A percentile compares a stretch with the other conserved stretches of the same genome.
Conservation (phyloP, 2,888 invertebrate species). For the Cerceris rybyensis region DNA sequence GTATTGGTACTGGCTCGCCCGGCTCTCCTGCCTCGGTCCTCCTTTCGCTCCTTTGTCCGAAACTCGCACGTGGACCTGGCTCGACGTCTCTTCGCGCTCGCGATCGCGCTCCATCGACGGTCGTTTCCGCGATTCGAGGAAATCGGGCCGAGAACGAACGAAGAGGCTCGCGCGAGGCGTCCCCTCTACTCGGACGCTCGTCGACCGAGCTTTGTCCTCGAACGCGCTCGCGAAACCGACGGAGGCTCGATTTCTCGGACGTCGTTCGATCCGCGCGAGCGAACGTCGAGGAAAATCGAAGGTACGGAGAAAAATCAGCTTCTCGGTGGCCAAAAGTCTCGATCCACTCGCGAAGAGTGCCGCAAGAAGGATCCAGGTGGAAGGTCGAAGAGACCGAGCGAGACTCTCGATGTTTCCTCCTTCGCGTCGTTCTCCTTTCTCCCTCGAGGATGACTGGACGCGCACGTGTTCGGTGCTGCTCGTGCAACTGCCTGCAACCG, state of each 20-base stretch:
- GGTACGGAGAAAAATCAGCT: too few relatives aligned
- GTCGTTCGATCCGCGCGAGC: too few relatives aligned
- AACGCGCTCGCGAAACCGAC: too few relatives aligned
- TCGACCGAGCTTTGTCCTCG: too few relatives aligned
- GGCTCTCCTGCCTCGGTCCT: neutral
- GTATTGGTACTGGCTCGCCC: conserved; percentile 41
- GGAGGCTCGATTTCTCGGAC: too few relatives aligned
- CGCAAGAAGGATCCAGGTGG: neutral
- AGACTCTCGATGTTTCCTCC: conserved; percentile 17
- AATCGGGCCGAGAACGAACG: too few relatives aligned
- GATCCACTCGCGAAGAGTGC: neutral
- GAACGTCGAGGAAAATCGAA: too few relatives aligned
- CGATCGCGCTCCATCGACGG: conserved; percentile 5
- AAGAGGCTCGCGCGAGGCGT: too few relatives aligned
- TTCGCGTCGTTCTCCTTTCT: conserved; percentile 30
- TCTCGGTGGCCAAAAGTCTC: too few relatives aligned
- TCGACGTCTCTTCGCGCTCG: conserved; percentile 10
- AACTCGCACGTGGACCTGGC: neutral
- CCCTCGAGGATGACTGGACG: conserved; percentile 5
- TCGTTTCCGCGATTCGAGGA: neutral
- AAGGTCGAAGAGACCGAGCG: conserved; percentile 4
- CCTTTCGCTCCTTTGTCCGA: too few relatives aligned
- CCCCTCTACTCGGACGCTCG: too few relatives aligned
- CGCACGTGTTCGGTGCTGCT: conserved; percentile 34
- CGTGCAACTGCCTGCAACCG: neutral